Evolutionary conservation across 2,797 vertebrate genomes (phyloP).

Genomic region (Scarus forsteni): DNA sequence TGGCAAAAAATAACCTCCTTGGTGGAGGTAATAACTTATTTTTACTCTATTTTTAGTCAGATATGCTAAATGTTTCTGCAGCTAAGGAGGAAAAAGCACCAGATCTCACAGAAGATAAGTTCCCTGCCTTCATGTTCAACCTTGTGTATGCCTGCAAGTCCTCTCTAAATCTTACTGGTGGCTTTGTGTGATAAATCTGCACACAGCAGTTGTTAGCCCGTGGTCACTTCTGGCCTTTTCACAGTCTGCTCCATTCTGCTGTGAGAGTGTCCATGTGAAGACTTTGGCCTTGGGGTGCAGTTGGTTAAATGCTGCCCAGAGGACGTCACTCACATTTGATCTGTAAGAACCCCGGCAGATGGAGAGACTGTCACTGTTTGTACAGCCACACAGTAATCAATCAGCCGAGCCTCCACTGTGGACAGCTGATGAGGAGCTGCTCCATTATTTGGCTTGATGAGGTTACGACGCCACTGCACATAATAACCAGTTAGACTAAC

Average conservation of each 20-base stretch:
- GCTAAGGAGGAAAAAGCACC: not conserved
- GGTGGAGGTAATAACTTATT: not conserved
- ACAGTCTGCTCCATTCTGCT: conserved; percentile 10
- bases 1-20: no score
- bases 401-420: conserved; percentile 2
- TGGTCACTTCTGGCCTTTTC: conserved; percentile 34
- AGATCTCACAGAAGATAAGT: not conserved
- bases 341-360: conserved; percentile 13
- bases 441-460: conserved; percentile 5
- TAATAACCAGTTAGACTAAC: not conserved
- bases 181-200: conserved; percentile 10
- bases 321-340: conserved; percentile 18
- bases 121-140: not conserved
- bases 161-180: not conserved
- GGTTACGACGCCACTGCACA: not conserved
- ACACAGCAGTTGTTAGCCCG: conserved; percentile 14
- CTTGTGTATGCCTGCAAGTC: not conserved
- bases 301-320: conserved; percentile 5
- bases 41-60: not conserved
- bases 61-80: not conserved
- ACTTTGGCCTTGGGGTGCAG: conserved; percentile 13
- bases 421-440: conserved; percentile 10
- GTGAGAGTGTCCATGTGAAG: conserved; percentile 5
- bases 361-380: conserved; percentile 2
- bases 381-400: not conserved